phyloP scores from a whole-genome alignment of 1,140 invertebrate genomes.

The Xylocopa sonorina region DNA sequence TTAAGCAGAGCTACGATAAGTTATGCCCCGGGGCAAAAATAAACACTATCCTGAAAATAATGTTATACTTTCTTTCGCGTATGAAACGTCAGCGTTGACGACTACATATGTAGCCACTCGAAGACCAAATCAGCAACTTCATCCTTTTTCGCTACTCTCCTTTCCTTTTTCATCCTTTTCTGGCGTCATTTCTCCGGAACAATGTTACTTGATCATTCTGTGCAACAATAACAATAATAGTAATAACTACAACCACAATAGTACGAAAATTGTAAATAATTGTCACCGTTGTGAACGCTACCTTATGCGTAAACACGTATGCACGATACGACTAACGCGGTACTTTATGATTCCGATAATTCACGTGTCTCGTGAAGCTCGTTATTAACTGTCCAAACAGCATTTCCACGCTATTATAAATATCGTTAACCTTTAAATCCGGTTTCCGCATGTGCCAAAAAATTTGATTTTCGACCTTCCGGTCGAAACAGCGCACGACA shows the following conservation, averaged over 20 bases:
- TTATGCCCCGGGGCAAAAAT: constrained; percentile 57
- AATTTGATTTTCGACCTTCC: background rate
- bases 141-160: background rate
- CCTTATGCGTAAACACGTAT: background rate
- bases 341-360: constrained; percentile 22
- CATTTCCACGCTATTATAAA: constrained; percentile 27
- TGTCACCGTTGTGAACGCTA: background rate
- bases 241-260: background rate
- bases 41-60: constrained; percentile 63
- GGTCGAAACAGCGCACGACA: background rate
- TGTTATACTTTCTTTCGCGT: constrained; percentile 45
- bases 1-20: constrained; percentile 62
- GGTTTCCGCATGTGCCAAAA: constrained; percentile 12
- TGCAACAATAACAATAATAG: background rate
- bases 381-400: constrained; percentile 29
- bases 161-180: background rate
- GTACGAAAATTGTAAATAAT: background rate
- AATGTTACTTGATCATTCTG: background rate
- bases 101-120: background rate
- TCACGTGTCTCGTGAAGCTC: background rate
- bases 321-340: background rate
- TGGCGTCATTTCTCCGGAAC: too few species aligned
- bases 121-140: background rate
- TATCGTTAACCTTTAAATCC: constrained; percentile 24
- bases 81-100: constrained; percentile 15